phyloP scores from a whole-genome alignment of 2,888 invertebrate genomes.

The Drosophila antonietae region DNA sequence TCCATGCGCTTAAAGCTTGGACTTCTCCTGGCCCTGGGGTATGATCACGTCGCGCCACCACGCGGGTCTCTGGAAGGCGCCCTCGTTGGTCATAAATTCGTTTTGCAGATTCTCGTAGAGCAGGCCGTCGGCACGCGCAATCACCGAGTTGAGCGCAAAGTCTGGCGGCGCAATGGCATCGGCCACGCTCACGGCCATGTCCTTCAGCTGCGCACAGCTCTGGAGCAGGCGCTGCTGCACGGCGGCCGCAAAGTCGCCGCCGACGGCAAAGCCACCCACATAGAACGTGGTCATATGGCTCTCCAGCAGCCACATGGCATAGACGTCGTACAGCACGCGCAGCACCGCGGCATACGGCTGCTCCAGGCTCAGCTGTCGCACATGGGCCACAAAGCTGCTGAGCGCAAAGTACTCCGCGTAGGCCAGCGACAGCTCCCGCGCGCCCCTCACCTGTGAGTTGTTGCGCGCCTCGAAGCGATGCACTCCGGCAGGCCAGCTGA shows the following conservation, averaged over 20 bases:
- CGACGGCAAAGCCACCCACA: slow-evolving; percentile 86
- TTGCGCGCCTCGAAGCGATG: slow-evolving; percentile 92
- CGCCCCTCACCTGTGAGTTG: slow-evolving; percentile 92
- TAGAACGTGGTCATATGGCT: slow-evolving; percentile 90
- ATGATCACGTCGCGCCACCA: slow-evolving; percentile 90
- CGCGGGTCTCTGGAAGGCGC: slow-evolving; percentile 88
- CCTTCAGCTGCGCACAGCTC: slow-evolving; percentile 89
- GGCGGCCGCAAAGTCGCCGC: slow-evolving; percentile 86
- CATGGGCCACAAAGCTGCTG: slow-evolving; percentile 75
- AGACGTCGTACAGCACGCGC: slow-evolving; percentile 86
- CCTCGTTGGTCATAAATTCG: slow-evolving; percentile 89
- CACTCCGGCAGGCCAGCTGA: slow-evolving; percentile 86
- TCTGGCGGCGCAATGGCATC: slow-evolving; percentile 96
- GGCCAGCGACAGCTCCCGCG: slow-evolving; percentile 89
- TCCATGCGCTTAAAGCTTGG: slow-evolving; percentile 71
- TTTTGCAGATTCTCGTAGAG: slow-evolving; percentile 89
- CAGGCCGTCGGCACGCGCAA: slow-evolving; percentile 92
- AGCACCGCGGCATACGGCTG: slow-evolving; percentile 83
- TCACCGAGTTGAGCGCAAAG: slow-evolving; percentile 93
- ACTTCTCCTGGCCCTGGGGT: slow-evolving; percentile 65
- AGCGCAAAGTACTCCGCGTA: slow-evolving; percentile 90
- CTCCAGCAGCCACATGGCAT: slow-evolving; percentile 87
- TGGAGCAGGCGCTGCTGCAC: slow-evolving; percentile 89
- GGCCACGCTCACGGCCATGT: slow-evolving; percentile 90
- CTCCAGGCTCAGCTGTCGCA: slow-evolving; percentile 82